Conservation (phyloP, 2,888 invertebrate genomes). For the Drosophila basisetae region DNA sequence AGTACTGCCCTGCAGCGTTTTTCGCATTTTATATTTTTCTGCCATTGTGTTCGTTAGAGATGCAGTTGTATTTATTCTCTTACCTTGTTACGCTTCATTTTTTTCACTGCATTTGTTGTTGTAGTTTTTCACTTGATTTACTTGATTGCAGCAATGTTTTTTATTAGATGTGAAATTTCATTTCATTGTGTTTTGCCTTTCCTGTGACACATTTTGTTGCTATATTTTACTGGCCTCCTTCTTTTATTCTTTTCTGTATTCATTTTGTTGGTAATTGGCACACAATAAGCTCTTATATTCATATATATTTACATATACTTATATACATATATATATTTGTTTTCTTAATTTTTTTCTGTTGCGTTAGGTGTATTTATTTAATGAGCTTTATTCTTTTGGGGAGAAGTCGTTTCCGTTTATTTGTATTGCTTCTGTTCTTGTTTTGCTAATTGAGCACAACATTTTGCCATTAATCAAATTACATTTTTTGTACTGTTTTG, state of each 20-base stretch:
- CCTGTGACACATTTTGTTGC: slow-evolving; percentile 20
- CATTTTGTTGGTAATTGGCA: slow-evolving; percentile 57
- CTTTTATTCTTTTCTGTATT: slow-evolving; percentile 10
- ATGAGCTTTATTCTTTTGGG: slow-evolving; percentile 24
- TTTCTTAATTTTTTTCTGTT: slow-evolving; percentile 17
- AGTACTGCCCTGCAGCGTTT: background rate
- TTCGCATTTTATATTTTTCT: background rate
- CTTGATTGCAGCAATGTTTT: slow-evolving; percentile 65
- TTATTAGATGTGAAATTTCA: slow-evolving; percentile 66
- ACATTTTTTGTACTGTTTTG: slow-evolving; percentile 42
- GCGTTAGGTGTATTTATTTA: slow-evolving; percentile 43
- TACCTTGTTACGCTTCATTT: background rate
- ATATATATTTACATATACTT: background rate
- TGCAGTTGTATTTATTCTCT: slow-evolving; percentile 12
- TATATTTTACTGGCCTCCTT: background rate
- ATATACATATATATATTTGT: slow-evolving; percentile 14
- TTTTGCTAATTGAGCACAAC: slow-evolving; percentile 77
- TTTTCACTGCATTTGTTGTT: slow-evolving; percentile 17
- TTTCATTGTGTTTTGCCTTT: slow-evolving; percentile 24
- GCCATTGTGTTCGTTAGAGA: slow-evolving; percentile 5
- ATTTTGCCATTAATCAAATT: slow-evolving; percentile 81
- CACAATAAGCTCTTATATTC: slow-evolving; percentile 60
- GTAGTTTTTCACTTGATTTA: slow-evolving; percentile 73
- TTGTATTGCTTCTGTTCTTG: slow-evolving; percentile 42
- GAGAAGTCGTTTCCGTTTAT: slow-evolving; percentile 31